Evolutionary conservation across 2,113 vertebrate species (phyloP).

Genomic region (Murina feae): DNA sequence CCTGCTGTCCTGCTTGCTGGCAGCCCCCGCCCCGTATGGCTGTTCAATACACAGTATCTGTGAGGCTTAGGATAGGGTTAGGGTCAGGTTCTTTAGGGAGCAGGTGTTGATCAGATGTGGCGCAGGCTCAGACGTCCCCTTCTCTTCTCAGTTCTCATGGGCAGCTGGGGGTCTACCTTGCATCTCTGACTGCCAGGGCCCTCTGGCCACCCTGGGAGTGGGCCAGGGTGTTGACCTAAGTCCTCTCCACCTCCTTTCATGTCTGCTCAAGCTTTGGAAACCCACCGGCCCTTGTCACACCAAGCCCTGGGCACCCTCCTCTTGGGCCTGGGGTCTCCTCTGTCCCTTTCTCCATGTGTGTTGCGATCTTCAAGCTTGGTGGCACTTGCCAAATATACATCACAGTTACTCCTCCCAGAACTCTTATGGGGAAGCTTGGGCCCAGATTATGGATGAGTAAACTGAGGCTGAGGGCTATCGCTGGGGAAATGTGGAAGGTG

Average conservation of each 20-base stretch:
- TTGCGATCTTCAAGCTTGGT: fast-evolving
- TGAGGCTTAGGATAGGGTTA: neutral
- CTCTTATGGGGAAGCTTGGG: fast-evolving
- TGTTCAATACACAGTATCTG: neutral
- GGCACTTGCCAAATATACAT: neutral
- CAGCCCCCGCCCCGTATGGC: neutral
- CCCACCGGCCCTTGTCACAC: neutral
- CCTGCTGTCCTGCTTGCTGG: neutral
- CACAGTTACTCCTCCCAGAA: neutral
- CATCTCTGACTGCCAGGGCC: neutral
- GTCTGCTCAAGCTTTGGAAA: neutral
- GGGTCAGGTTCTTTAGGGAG: neutral
- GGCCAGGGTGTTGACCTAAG: neutral
- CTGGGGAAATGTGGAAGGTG: neutral
- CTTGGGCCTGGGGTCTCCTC: neutral
- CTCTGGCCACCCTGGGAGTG: neutral
- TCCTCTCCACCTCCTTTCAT: neutral
- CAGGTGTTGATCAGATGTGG: neutral
- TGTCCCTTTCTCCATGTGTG: fast-evolving
- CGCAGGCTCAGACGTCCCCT: too few species aligned
- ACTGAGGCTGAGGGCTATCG: neutral
- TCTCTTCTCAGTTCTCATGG: fast-evolving
- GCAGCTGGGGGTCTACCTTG: fast-evolving
- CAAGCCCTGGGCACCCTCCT: neutral
- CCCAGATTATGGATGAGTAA: neutral